A percentile compares a stretch with the other conserved stretches of the same genome.
Evolutionary conservation across 2,888 invertebrate genomes (phyloP).

Genomic region (Scaptomyza caliginosa): DNA sequence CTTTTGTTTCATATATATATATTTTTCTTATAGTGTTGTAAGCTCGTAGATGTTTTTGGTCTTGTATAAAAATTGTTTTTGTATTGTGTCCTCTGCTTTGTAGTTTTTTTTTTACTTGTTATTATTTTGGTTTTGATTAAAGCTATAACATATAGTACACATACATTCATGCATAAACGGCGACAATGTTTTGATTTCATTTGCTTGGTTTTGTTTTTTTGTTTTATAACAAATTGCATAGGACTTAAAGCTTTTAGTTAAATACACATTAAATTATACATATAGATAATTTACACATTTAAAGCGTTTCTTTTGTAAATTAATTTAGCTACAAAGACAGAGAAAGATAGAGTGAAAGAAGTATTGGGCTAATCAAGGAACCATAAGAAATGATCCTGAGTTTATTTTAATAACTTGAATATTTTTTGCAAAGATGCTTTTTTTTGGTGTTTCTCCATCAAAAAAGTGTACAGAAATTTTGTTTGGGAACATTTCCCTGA

Average conservation of each 20-base stretch:
- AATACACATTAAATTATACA: conserved; percentile 23
- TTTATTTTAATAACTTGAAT: conserved; percentile 25
- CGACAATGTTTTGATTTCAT: conserved; percentile 2
- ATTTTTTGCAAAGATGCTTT: conserved; percentile 35
- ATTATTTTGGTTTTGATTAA: conserved; percentile 27
- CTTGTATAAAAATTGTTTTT: conserved; percentile 49
- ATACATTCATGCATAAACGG: conserved; percentile 17
- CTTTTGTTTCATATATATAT: not conserved
- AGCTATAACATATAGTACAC: conserved; percentile 36
- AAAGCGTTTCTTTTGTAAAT: conserved; percentile 49
- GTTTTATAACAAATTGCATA: conserved; percentile 33
- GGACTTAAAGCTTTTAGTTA: conserved; percentile 34
- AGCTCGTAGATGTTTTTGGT: conserved; percentile 70
- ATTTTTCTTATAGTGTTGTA: conserved; percentile 43
- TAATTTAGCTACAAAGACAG: conserved; percentile 17
- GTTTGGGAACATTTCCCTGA: conserved; percentile 74
- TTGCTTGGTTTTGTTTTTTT: not conserved
- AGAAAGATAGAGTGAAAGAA: not conserved
- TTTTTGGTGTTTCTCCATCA: conserved; percentile 63
- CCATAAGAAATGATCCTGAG: conserved; percentile 54
- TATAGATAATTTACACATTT: conserved; percentile 32
- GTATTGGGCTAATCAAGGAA: conserved; percentile 34
- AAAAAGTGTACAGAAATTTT: conserved; percentile 59
- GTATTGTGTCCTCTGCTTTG: conserved; percentile 25
- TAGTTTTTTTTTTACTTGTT: conserved; percentile 27